Percentiles rank a stretch among this genome's conserved stretches.
Conservation (phyloP, 2,113 vertebrate genomes). For the Actenoides hombroni region DNA sequence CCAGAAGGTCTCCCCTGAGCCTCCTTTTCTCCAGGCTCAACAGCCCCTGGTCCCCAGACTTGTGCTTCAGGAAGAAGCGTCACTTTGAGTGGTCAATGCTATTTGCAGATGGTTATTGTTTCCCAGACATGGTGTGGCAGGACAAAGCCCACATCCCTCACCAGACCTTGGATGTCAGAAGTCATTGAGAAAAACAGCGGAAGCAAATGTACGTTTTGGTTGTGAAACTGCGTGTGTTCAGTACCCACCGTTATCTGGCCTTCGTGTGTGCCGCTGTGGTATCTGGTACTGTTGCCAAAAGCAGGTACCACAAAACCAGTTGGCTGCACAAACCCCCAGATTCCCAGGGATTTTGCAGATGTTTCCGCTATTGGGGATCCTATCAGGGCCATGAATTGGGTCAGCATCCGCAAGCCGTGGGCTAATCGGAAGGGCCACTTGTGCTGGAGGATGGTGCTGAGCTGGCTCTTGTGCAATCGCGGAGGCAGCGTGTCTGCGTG, state of each 20-base stretch:
- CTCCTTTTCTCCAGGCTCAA: too few relatives aligned
- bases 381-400: neutral
- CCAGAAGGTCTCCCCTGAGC: too few relatives aligned
- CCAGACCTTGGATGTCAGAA: neutral
- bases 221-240: rapidly evolving
- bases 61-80: too few relatives aligned
- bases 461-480: slow-evolving; percentile 14
- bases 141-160: neutral
- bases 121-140: neutral
- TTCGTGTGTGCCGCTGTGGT: rapidly evolving
- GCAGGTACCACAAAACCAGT: neutral
- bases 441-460: neutral
- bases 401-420: rapidly evolving
- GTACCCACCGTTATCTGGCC: neutral
- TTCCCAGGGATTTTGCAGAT: neutral
- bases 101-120: neutral
- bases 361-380: neutral
- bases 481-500: neutral
- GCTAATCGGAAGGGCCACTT: rapidly evolving
- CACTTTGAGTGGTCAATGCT: neutral
- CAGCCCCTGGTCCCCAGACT: too few relatives aligned
- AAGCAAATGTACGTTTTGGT: rapidly evolving
- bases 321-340: neutral
- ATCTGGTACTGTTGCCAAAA: neutral
- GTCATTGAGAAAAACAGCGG: neutral